These are phyloP conservation scores for Psophia crepitans DNA, from an alignment of 2,113 vertebrate species.

Conservation along the genomic window DNA sequence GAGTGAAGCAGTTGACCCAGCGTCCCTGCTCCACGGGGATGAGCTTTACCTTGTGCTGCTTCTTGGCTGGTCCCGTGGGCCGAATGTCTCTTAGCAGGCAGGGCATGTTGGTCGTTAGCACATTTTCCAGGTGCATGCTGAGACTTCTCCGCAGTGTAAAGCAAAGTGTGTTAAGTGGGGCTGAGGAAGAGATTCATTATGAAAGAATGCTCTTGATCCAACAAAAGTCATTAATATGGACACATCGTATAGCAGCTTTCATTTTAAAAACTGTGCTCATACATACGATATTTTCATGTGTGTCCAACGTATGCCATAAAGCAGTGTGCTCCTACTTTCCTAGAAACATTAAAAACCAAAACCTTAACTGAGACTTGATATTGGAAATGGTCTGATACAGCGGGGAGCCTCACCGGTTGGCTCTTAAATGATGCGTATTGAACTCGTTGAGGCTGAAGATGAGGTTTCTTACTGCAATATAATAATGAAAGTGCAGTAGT, in stretches of 20 bases:
- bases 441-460: not conserved
- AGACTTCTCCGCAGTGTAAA: not conserved
- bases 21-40: fast-evolving
- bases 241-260: not conserved
- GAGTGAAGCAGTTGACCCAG: not conserved
- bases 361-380: not conserved
- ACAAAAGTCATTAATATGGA: not conserved
- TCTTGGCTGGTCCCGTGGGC: not conserved
- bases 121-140: not conserved
- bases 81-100: not conserved
- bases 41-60: not conserved
- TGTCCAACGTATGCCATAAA: not conserved
- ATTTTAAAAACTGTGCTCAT: not conserved
- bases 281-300: fast-evolving
- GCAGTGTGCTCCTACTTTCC: not conserved
- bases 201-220: not conserved
- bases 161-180: not conserved
- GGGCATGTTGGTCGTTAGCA: not conserved
- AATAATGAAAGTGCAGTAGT: not conserved
- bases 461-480: not conserved
- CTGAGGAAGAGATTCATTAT: not conserved
- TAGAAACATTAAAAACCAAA: not conserved
- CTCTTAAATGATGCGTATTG: not conserved
- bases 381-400: not conserved
- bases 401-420: not conserved